phyloP scores from a whole-genome alignment of 2,113 vertebrate genomes.

The Oxyura jamaicensis region DNA sequence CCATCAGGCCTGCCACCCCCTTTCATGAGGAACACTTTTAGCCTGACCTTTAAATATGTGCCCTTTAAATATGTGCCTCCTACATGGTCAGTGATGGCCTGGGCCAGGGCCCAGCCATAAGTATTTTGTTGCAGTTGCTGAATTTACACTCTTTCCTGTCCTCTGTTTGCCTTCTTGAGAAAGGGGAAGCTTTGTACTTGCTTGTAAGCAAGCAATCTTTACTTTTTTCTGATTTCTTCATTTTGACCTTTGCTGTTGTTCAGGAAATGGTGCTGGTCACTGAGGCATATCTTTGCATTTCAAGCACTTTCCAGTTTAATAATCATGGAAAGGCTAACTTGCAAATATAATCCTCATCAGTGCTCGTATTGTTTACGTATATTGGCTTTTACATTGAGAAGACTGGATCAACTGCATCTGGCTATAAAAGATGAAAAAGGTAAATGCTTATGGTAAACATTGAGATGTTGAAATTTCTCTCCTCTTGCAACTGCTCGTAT shows the following conservation, averaged over 20 bases:
- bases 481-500: neutral
- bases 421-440: neutral
- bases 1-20: neutral
- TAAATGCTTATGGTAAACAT: neutral
- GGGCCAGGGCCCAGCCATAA: neutral
- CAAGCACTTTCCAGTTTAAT: neutral
- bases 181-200: too few relatives aligned
- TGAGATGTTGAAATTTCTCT: neutral
- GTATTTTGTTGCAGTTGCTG: neutral
- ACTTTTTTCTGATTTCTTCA: neutral
- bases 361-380: neutral
- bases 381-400: neutral
- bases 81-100: neutral
- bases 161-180: neutral
- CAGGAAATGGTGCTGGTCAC: neutral
- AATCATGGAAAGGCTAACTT: neutral
- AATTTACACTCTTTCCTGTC: neutral
- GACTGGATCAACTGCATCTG: neutral
- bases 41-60: neutral
- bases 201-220: neutral
- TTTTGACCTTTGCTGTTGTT: neutral
- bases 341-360: neutral
- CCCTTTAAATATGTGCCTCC: neutral
- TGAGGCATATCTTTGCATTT: neutral
- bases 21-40: neutral